Evolutionary conservation across 1,140 invertebrate genomes (phyloP).

Genomic region (Procambarus clarkii): DNA sequence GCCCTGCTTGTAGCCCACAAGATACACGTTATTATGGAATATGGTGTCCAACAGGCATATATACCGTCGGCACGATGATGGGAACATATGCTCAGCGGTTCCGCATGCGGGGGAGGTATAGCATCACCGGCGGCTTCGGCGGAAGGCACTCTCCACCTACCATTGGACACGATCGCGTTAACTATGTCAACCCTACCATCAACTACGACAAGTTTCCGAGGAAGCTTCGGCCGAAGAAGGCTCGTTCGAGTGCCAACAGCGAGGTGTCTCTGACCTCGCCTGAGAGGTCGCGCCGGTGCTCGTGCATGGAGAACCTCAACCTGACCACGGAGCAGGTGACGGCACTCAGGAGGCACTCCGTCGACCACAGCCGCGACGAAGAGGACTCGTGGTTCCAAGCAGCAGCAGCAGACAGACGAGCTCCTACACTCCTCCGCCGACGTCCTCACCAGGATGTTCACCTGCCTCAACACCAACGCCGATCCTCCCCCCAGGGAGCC

Average conservation of each 20-base stretch:
- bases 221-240: conserved; percentile 63
- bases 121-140: conserved; percentile 16
- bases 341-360: conserved; percentile 44
- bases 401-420: conserved; percentile 51
- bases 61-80: conserved; percentile 60
- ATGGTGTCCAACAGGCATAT: background rate
- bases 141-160: conserved; percentile 70
- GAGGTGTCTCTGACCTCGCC: conserved; percentile 49
- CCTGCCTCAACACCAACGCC: conserved; percentile 56
- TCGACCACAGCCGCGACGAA: conserved; percentile 48
- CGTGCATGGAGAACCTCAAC: conserved; percentile 56
- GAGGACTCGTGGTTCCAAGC: conserved; percentile 31
- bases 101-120: conserved; percentile 50
- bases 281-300: conserved; percentile 48
- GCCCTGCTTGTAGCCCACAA: too few relatives aligned
- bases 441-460: conserved; percentile 65
- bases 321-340: conserved; percentile 55
- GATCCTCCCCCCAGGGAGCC: conserved; percentile 41
- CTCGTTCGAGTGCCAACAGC: conserved; percentile 37
- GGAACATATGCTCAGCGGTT: conserved; percentile 72
- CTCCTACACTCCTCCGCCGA: conserved; percentile 52
- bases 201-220: conserved; percentile 74
- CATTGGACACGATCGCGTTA: conserved; percentile 73
- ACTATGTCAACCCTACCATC: conserved; percentile 73
- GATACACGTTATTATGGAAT: too few relatives aligned